Conservation (phyloP, 2,113 vertebrate species). For the Taurulus bubalis region DNA sequence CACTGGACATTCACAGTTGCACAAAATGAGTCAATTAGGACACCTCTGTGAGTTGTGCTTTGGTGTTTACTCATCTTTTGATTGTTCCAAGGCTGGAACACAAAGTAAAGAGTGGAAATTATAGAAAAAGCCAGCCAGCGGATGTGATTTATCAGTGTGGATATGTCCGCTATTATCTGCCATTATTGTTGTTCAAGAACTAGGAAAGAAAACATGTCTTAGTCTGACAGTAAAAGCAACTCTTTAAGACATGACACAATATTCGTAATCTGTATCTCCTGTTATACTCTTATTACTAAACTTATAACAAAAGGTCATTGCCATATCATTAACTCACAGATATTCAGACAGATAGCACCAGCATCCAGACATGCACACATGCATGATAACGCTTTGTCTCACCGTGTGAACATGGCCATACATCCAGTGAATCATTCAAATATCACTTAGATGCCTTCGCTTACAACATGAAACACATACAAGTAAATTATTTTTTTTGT, state of each 20-base stretch:
- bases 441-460: background rate
- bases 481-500: background rate
- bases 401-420: background rate
- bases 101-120: constrained; percentile 10
- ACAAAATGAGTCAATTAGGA: constrained; percentile 4
- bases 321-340: background rate
- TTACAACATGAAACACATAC: background rate
- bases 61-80: constrained; percentile 21
- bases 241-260: background rate
- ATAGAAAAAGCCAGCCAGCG: constrained; percentile 20
- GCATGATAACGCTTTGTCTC: background rate
- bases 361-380: background rate
- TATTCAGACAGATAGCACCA: background rate
- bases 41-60: background rate
- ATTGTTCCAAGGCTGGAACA: constrained; percentile 26
- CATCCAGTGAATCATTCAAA: constrained; percentile 9
- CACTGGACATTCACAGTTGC: background rate
- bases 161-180: constrained; percentile 30
- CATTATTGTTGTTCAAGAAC: constrained; percentile 23
- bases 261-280: constrained; percentile 13
- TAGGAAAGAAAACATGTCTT: constrained; percentile 18
- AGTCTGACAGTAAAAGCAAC: constrained; percentile 2
- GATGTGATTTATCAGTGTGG: constrained; percentile 32
- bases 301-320: background rate
- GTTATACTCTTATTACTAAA: constrained; percentile 3